Evolutionary conservation across 2,113 vertebrate genomes (phyloP).

Genomic region (Mustela nigripes): DNA sequence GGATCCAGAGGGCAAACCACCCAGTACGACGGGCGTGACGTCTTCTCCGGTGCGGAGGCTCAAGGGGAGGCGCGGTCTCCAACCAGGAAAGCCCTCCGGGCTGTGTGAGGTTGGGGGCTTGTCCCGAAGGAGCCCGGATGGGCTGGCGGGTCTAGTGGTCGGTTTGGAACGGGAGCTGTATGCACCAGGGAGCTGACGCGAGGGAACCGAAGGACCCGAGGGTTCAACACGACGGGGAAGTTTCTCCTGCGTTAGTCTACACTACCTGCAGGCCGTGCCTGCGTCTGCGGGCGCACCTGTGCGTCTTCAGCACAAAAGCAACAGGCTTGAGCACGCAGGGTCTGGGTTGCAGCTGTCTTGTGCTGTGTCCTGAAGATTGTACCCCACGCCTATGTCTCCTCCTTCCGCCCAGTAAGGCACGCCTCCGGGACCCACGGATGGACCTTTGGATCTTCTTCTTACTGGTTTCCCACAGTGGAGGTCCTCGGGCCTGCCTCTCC

Average conservation of each 20-base stretch:
- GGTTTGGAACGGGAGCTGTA: background rate
- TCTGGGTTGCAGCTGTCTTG: fast-evolving
- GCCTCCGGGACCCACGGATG: fast-evolving
- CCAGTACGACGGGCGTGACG: fast-evolving
- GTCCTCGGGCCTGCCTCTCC: fast-evolving
- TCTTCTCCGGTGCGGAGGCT: background rate
- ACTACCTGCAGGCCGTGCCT: background rate
- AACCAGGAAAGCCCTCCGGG: background rate
- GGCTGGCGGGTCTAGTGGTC: background rate
- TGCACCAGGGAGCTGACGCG: background rate
- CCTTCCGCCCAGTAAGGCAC: fast-evolving
- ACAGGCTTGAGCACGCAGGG: fast-evolving
- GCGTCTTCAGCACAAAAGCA: too few species aligned
- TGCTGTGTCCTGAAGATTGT: fast-evolving
- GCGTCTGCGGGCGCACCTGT: fast-evolving
- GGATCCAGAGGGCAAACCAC: background rate
- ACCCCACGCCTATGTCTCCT: background rate
- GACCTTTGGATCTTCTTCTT: background rate
- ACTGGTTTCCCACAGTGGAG: too few species aligned
- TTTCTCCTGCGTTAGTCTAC: fast-evolving
- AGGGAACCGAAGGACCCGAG: too few species aligned
- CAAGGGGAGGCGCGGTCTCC: background rate
- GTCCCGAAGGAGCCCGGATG: background rate
- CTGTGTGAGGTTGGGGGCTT: background rate
- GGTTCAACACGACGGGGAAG: fast-evolving